Percentiles rank a stretch among this genome's conserved stretches.
Conservation (phyloP, 2,797 vertebrate species). For the Acropternis orthonyx region DNA sequence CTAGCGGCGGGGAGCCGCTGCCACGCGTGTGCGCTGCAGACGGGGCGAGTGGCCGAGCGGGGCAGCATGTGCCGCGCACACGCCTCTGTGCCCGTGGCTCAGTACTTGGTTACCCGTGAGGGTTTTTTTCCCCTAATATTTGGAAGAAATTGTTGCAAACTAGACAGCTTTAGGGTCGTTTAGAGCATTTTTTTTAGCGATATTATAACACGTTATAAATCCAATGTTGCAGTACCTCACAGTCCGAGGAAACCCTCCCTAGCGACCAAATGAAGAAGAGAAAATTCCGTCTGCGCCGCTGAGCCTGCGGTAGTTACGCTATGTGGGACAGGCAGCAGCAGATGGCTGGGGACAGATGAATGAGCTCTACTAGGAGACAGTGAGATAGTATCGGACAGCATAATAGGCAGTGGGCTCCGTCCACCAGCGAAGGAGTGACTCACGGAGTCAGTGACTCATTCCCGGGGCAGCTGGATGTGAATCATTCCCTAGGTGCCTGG, state of each 20-base stretch:
- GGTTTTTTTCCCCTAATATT: background rate
- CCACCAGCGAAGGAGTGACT: conserved; percentile 28
- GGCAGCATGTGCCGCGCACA: background rate
- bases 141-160: background rate
- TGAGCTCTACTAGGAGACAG: conserved; percentile 31
- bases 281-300: background rate
- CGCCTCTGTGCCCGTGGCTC: background rate
- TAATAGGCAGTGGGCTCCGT: conserved; percentile 16
- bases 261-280: background rate
- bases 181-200: background rate
- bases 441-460: conserved; percentile 34
- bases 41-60: background rate
- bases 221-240: background rate
- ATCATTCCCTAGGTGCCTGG: conserved; percentile 8
- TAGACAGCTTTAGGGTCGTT: background rate
- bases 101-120: no score
- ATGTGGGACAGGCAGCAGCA: background rate
- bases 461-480: conserved; percentile 54
- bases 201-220: background rate
- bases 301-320: background rate
- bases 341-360: conserved; percentile 21
- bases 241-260: background rate
- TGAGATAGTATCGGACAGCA: background rate
- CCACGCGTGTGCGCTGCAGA: background rate
- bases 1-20: background rate